Percentiles rank a stretch among this genome's conserved stretches.
Evolutionary conservation across 2,797 vertebrate genomes (phyloP).

Genomic region (Amphiprion clarkii): DNA sequence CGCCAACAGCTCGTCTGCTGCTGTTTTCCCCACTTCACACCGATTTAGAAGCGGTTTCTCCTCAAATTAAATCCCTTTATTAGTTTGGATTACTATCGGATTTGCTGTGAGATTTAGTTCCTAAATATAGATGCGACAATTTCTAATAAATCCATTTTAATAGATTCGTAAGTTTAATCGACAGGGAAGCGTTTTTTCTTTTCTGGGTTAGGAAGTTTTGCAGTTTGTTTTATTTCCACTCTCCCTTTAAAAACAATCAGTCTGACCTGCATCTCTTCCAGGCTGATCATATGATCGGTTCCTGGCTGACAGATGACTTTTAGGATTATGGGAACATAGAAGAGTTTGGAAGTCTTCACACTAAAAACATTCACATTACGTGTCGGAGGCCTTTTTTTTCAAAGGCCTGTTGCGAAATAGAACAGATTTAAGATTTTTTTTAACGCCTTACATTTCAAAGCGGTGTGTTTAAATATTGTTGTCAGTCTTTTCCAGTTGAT

Average conservation of each 20-base stretch:
- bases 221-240: constrained; percentile 10
- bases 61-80: neutral
- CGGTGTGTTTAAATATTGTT: neutral
- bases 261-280: constrained; percentile 18
- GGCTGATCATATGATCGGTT: constrained; percentile 14
- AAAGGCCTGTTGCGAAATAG: constrained; percentile 36
- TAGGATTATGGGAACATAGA: constrained; percentile 22
- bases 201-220: constrained; percentile 20
- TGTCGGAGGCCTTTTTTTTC: constrained; percentile 62
- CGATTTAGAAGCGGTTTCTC: constrained; percentile 5
- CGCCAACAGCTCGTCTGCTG: neutral
- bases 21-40: neutral
- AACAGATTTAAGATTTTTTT: constrained; percentile 17
- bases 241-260: neutral
- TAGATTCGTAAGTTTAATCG: neutral
- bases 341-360: constrained; percentile 14
- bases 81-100: neutral
- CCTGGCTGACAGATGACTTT: constrained; percentile 37
- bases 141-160: neutral
- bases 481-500: constrained; percentile 26
- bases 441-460: neutral
- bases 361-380: neutral
- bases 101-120: neutral
- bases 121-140: neutral
- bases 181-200: neutral